Base-by-base conservation (phyloP, 1,140 invertebrate species). In the Leucophenga varia region DNA sequence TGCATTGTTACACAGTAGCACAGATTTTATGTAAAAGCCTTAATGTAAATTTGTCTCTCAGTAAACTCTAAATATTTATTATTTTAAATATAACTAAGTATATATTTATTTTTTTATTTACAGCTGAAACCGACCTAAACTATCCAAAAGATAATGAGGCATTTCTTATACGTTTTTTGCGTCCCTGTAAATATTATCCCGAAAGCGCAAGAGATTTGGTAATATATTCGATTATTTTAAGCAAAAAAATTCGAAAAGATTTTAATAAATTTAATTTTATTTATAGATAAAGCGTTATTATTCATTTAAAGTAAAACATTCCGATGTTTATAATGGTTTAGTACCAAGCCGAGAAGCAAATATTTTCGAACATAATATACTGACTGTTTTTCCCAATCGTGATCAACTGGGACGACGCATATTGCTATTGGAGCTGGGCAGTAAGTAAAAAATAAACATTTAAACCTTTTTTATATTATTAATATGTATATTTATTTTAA, bases 121-220 rank as follows among this genome's bases (percentile, higher is more conserved):
- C 77, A 90, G 88, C 80, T 20, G 87, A 90, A 50, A 81, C 78
- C 20, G 84, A 88, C 49, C 74, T 91, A 7, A 73, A 77, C n/a
- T 80, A 81, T 32, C 89, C 89, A 2, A 59, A 81, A 9, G 82
- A 90, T 22, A 86, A 85, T 58, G 86, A 89, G 9, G 69, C 82
- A 1, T 91, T 85, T 85, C 74, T 90, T 0, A 79, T 88, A 3
- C 78, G 87, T 36, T 91, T 90, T 57, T 72, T 91, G 12, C 79
- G 89, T 17, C 88, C 88, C 1, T 85, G 83, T 67, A 90, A 91
- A 75, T 91, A 86, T 67, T 90, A 91, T 61, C 87, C 88, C 2
- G 84, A 90, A 47, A 90, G 87, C 53, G 82, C 89, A 1, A 72
- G 79, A 28, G 81, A 86, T 34, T 75, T 90, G 77, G 86, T 90